phyloP scores from a whole-genome alignment of 2,888 invertebrate genomes.

The Phaedon cochleariae region DNA sequence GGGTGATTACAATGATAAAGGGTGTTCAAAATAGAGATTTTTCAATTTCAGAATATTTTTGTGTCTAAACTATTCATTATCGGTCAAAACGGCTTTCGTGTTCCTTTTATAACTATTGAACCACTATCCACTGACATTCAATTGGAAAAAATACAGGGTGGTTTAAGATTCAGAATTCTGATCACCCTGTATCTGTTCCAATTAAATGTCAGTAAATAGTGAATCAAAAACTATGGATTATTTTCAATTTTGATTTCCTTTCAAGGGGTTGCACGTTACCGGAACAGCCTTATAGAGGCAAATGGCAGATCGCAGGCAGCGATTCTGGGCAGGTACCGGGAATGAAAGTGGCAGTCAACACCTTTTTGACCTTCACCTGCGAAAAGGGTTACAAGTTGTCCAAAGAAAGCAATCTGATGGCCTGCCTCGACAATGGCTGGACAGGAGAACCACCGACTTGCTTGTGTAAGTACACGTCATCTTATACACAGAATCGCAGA shows the following conservation, averaged over 20 bases:
- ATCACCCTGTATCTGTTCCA: no score
- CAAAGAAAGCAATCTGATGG: slow-evolving; percentile 17
- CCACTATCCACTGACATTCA: no score
- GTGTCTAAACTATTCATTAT: no score
- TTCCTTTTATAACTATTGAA: no score
- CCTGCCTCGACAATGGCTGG: slow-evolving; percentile 33
- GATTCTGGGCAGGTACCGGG: slow-evolving; percentile 29
- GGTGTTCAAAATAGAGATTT: no score
- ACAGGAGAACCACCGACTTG: slow-evolving; percentile 38
- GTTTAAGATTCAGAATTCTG: no score
- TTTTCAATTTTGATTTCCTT: not conserved
- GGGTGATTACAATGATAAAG: no score
- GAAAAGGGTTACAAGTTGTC: slow-evolving; percentile 36
- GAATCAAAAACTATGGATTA: no score
- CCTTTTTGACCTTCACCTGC: slow-evolving; percentile 42
- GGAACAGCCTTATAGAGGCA: slow-evolving; percentile 44
- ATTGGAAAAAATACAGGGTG: no score
- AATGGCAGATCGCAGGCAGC: slow-evolving; percentile 36
- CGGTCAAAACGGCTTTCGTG: no score
- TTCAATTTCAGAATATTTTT: no score
- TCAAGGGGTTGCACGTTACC: slow-evolving; percentile 45
- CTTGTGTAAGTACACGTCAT: slow-evolving; percentile 35
- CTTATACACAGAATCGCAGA: not conserved
- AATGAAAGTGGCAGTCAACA: slow-evolving; percentile 30
- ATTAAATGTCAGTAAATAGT: no score